These are phyloP conservation scores for Tricholauxania praeusta DNA, from an alignment of 2,888 invertebrate genomes.

Conservation along the genomic window DNA sequence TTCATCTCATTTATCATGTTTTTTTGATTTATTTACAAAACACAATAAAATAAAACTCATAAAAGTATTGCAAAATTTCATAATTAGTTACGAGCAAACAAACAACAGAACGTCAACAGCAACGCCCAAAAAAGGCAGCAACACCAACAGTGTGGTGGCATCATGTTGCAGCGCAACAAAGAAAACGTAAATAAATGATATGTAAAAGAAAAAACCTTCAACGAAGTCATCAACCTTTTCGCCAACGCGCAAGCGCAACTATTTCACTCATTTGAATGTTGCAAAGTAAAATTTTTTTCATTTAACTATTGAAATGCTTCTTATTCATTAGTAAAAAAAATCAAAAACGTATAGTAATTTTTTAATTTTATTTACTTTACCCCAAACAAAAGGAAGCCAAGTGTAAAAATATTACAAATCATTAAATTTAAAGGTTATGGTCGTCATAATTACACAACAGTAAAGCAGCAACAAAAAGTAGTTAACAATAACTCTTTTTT, in stretches of 20 bases:
- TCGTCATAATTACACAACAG: slow-evolving; percentile 40
- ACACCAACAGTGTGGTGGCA: no score
- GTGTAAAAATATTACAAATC: slow-evolving; percentile 6
- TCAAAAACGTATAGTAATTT: no score
- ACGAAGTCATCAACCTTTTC: neutral
- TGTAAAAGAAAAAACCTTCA: slow-evolving; percentile 6
- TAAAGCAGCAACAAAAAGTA: slow-evolving; percentile 12
- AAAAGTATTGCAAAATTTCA: slow-evolving; percentile 8
- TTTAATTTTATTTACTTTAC: neutral
- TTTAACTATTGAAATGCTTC: no score
- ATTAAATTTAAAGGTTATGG: slow-evolving; percentile 44
- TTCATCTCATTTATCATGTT: neutral
- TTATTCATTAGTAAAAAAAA: no score
- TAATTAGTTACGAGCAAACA: neutral
- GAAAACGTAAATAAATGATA: no score
- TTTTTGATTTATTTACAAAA: slow-evolving; percentile 15
- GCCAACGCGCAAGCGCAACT: neutral
- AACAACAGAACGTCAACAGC: no score
- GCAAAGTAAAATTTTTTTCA: no score
- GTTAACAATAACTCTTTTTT: slow-evolving; percentile 6
- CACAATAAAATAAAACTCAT: neutral
- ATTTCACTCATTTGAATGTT: neutral
- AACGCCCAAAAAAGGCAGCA: neutral
- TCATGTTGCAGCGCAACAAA: no score
- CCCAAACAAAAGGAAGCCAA: neutral